Evolutionary conservation across 2,113 vertebrate genomes (phyloP).

Genomic region (Prionailurus viverrinus): DNA sequence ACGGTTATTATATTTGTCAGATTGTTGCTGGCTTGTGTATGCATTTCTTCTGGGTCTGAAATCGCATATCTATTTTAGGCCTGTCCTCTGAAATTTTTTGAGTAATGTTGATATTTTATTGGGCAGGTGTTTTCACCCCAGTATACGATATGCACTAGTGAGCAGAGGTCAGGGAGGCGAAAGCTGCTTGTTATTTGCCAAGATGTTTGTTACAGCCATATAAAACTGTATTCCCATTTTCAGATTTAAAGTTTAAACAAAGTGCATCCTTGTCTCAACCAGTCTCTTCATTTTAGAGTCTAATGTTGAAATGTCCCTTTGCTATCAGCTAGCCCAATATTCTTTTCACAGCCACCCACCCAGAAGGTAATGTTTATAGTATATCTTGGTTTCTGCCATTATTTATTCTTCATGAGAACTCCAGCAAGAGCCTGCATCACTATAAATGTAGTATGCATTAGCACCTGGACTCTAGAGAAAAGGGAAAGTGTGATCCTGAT

Average conservation of each 20-base stretch:
- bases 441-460: background rate
- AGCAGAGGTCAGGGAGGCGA: constrained; percentile 28
- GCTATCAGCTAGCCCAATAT: background rate
- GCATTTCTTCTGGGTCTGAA: constrained; percentile 53
- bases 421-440: background rate
- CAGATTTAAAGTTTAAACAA: constrained; percentile 39
- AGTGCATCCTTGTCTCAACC: background rate
- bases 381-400: background rate
- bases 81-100: constrained; percentile 34
- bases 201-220: constrained; percentile 46
- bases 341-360: background rate
- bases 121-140: background rate
- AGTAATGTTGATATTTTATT: constrained; percentile 41
- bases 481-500: background rate
- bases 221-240: constrained; percentile 64
- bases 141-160: background rate
- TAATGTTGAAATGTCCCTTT: constrained; percentile 44
- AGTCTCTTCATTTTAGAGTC: constrained; percentile 52
- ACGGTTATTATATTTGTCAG: constrained; percentile 60
- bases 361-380: constrained; percentile 21
- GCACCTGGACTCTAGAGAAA: background rate
- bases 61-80: constrained; percentile 19
- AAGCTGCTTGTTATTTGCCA: constrained; percentile 49
- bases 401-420: constrained; percentile 42
- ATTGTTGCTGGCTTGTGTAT: constrained; percentile 38